Evolutionary conservation across 2,888 invertebrate genomes (phyloP), one percentile per base, ranked within the genome.

Genomic region (Pediacus dermestoides): DNA sequence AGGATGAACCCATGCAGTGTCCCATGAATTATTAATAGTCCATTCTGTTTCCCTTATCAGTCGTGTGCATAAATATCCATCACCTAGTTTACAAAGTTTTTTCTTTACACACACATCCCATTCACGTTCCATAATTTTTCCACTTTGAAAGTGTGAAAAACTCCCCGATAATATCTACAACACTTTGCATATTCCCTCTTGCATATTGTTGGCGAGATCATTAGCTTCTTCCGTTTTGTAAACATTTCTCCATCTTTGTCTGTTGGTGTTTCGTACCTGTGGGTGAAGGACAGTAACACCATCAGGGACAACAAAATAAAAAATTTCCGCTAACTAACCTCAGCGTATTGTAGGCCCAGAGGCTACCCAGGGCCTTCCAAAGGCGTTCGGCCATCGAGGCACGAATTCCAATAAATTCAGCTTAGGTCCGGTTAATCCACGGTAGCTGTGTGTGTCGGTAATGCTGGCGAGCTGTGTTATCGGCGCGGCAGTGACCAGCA

Each of bases 351-450:
- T 18, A 7, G 21, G 6, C 6, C 21, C n/a, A 18, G 6, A 18
- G 21, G 21, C 21, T 18, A 18, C n/a, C 21, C 6, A 18, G 21
- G n/a, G n/a, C 21, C 21, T 18, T 18, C 6, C n/a, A 18, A 7
- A 18, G 21, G n/a, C 6, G 21, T 18, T 18, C 21, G n/a, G 21
- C 21, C 21, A 18, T 18, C 21, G 21, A 18, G n/a, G 21, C n/a
- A 18, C 21, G 32, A 53, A 63, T 62, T 57, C 63, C 63, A 64
- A 67, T 67, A 67, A 67, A 67, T 67, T 64, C 61, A 59, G 64
- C 62, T 67, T 67, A 64, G 58, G 60, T 55, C 60, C 58, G 55
- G 51, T 61, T 66, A 67, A 67, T 67, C 67, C 63, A 66, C 67
- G 60, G 67, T 67, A 67, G 67, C 64, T 46, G 55, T 39, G 32